Conservation (phyloP, 2,888 invertebrate genomes). For the Slavum lentiscoides region DNA sequence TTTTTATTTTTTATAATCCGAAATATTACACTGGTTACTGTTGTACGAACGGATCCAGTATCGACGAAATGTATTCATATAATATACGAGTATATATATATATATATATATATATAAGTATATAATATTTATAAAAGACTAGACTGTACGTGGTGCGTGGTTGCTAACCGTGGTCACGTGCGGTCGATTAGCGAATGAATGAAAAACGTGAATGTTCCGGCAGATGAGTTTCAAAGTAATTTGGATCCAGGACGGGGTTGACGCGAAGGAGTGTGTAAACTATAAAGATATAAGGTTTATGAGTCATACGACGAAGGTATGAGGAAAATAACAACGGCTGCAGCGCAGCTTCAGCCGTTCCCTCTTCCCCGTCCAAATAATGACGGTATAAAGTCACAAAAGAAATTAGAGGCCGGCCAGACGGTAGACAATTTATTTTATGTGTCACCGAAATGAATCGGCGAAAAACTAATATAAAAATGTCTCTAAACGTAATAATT, state of each 20-base stretch:
- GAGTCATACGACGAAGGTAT: slow-evolving; percentile 23
- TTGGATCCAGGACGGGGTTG: background rate
- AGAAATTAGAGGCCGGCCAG: background rate
- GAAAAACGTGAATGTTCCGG: background rate
- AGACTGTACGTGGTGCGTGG: background rate
- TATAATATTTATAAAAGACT: too few species aligned
- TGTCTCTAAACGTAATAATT: background rate
- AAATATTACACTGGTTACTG: too few species aligned
- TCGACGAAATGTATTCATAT: too few species aligned
- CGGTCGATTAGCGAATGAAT: slow-evolving; percentile 14
- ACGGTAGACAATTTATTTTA: background rate
- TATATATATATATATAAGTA: too few species aligned
- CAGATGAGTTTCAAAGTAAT: slow-evolving; percentile 39
- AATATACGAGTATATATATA: too few species aligned
- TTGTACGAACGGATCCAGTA: too few species aligned
- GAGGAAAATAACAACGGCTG: background rate
- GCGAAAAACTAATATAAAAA: background rate
- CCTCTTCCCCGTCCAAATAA: background rate
- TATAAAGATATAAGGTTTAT: slow-evolving; percentile 38
- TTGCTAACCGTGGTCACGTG: background rate
- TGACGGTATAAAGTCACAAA: background rate
- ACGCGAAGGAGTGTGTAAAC: slow-evolving; percentile 32
- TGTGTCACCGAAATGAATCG: background rate
- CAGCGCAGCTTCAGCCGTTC: background rate
- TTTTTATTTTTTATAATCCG: too few species aligned